phyloP scores from a whole-genome alignment of 2,113 vertebrate genomes.

The Protobothrops mucrosquamatus region DNA sequence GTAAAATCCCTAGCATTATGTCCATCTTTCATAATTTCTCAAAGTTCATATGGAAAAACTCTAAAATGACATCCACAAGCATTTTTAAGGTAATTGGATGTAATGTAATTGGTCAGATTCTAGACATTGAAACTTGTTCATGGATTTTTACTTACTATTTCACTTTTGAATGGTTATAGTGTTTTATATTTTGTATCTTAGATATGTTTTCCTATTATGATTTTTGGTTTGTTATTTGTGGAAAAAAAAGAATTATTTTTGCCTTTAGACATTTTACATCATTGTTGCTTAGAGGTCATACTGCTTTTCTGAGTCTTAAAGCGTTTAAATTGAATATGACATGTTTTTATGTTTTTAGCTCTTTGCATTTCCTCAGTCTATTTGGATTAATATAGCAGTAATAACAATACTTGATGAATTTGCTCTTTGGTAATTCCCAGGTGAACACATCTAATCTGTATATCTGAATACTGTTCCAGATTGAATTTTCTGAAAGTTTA shows the following conservation, averaged over 20 bases:
- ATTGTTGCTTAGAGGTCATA: not conserved
- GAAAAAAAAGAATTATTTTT: not conserved
- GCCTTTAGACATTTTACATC: not conserved
- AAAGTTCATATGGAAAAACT: not conserved
- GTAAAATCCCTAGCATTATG: not conserved
- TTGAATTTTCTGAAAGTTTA: not conserved
- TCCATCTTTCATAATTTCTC: not conserved
- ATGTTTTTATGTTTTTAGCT: not conserved
- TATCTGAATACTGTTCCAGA: not conserved
- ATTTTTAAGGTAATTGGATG: not conserved
- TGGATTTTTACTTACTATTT: not conserved
- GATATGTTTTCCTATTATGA: not conserved
- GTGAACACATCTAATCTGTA: not conserved
- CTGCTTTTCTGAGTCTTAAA: not conserved
- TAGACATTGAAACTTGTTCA: not conserved
- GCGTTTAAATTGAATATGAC: not conserved
- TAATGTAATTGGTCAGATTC: not conserved
- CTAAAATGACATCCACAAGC: not conserved
- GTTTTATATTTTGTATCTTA: not conserved
- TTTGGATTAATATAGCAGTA: not conserved
- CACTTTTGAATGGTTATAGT: not conserved
- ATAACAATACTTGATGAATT: not conserved
- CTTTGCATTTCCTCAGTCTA: not conserved
- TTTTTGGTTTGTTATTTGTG: not conserved
- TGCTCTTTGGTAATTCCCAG: not conserved